A percentile compares a stretch with the other conserved stretches of the same genome.
Conservation (phyloP, 2,113 vertebrate species). For the Lepidothrix coronata region DNA sequence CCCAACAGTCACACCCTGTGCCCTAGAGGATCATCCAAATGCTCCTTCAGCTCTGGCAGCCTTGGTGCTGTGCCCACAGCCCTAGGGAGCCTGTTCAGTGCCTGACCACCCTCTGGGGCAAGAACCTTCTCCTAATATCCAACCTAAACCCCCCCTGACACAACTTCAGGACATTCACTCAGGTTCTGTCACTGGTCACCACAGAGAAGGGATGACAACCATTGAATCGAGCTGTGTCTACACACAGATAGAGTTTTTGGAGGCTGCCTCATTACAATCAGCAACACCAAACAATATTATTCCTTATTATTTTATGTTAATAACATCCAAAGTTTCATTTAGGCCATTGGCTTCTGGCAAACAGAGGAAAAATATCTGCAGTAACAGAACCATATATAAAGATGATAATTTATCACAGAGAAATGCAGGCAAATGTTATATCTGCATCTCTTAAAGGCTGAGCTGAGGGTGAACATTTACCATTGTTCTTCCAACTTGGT, state of each 20-base stretch:
- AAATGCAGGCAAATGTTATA: not conserved
- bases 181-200: not conserved
- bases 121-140: not conserved
- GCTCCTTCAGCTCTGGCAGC: not conserved
- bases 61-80: not conserved
- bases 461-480: constrained; percentile 69
- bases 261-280: not conserved
- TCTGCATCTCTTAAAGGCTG: not conserved
- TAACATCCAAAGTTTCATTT: not conserved
- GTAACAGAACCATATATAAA: not conserved
- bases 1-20: not conserved
- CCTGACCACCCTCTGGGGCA: not conserved
- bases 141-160: not conserved
- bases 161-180: not conserved
- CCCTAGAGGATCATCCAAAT: not conserved
- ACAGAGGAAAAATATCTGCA: not conserved
- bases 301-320: not conserved
- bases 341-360: not conserved
- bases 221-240: rapidly evolving
- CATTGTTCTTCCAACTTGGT: constrained; percentile 95
- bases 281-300: not conserved
- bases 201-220: not conserved
- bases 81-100: not conserved
- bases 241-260: not conserved
- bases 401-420: not conserved